phyloP scores from a whole-genome alignment of 2,888 invertebrate genomes.

The Platycheirus rosarum region DNA sequence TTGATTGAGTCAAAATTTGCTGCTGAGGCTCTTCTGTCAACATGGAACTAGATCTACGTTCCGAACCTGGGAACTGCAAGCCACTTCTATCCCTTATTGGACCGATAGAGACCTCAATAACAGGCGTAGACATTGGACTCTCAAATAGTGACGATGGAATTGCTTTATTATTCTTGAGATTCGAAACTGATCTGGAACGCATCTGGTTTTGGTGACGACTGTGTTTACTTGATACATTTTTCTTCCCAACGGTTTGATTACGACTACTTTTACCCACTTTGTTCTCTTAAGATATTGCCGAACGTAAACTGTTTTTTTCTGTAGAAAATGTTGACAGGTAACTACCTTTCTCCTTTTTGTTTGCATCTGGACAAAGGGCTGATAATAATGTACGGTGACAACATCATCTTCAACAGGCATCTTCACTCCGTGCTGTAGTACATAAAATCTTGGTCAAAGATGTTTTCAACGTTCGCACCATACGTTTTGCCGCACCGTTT shows the following conservation, averaged over 20 bases:
- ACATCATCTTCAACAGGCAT: not conserved
- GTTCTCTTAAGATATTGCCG: conserved; percentile 4
- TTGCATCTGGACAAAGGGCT: not conserved
- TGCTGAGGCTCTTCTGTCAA: too few relatives aligned
- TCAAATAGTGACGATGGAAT: not conserved
- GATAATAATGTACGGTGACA: not conserved
- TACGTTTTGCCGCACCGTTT: not conserved
- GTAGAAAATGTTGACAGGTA: not conserved
- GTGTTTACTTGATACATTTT: conserved; percentile 5
- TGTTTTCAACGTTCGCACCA: conserved; percentile 3
- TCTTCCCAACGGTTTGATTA: conserved; percentile 2
- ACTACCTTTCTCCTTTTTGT: not conserved
- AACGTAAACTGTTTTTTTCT: conserved; percentile 2
- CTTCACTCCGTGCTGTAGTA: not conserved
- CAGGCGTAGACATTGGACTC: not conserved
- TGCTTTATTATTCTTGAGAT: not conserved
- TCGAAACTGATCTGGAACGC: not conserved
- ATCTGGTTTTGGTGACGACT: conserved; percentile 18
- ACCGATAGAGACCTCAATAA: too few relatives aligned
- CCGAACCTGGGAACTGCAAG: too few relatives aligned
- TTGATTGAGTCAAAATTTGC: too few relatives aligned
- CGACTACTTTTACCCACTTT: conserved; percentile 9
- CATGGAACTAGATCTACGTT: too few relatives aligned
- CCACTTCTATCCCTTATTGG: too few relatives aligned
- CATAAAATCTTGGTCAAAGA: not conserved